These are phyloP conservation scores for Artibeus lituratus DNA, from an alignment of 2,797 vertebrate species.

Conservation along the genomic window DNA sequence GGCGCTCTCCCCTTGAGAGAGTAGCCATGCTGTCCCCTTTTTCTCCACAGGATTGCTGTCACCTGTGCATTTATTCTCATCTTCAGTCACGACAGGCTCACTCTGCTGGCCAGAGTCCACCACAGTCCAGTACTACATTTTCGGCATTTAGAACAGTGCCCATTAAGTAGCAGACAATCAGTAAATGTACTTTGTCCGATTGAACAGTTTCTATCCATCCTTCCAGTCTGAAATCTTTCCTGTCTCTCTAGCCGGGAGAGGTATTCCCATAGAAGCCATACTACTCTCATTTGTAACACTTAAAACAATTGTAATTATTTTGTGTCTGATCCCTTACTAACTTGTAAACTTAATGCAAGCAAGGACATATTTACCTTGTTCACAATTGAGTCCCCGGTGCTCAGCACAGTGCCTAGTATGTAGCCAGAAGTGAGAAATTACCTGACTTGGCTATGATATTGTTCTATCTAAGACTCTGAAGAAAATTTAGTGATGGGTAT, in stretches of 20 bases:
- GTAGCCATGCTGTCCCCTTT: too few species aligned
- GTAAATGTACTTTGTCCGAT: background rate
- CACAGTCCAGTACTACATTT: background rate
- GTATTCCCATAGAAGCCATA: background rate
- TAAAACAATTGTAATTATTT: background rate
- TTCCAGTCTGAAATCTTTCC: conserved; percentile 27
- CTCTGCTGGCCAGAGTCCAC: too few species aligned
- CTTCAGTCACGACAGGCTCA: too few species aligned
- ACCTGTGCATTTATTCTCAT: too few species aligned
- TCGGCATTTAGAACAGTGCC: background rate
- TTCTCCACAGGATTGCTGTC: too few species aligned
- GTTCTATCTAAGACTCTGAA: conserved; percentile 1
- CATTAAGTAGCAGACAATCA: background rate
- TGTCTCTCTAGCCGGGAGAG: background rate
- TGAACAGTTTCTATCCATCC: background rate
- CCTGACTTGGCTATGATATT: conserved; percentile 18
- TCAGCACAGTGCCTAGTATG: background rate
- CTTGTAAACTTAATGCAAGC: background rate
- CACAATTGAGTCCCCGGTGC: background rate
- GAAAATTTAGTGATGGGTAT: background rate
- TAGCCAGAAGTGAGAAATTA: background rate
- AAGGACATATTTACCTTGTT: background rate
- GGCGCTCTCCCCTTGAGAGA: too few species aligned
- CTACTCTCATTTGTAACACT: background rate
- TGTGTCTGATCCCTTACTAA: background rate